Evolutionary conservation across 2,797 vertebrate species (phyloP).

Genomic region (Clarias fuscus): DNA sequence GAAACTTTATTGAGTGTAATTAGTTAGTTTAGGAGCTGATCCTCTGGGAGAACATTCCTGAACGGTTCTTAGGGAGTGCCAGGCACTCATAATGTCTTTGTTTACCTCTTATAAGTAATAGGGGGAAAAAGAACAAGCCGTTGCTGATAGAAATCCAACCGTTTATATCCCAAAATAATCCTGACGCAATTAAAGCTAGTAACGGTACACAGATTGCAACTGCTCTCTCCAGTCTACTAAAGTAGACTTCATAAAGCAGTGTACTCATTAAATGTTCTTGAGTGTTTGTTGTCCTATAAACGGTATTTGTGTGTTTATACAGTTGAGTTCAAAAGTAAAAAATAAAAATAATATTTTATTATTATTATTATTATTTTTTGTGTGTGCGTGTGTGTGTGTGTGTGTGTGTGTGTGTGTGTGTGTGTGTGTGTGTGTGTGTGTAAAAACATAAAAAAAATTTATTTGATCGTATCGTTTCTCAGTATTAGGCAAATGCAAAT

Average conservation of each 20-base stretch:
- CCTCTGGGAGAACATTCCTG: conserved; percentile 58
- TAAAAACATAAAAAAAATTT: too few species aligned
- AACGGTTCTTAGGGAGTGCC: conserved; percentile 52
- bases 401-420: too few species aligned
- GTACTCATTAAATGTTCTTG: background rate
- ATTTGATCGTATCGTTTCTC: too few species aligned
- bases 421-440: too few species aligned
- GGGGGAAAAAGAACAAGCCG: conserved; percentile 1
- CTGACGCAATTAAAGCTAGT: background rate
- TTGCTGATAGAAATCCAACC: conserved; percentile 40
- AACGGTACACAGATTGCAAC: background rate
- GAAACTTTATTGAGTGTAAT: conserved; percentile 55
- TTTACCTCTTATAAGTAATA: conserved; percentile 52
- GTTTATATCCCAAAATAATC: conserved; percentile 28
- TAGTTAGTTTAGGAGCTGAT: conserved; percentile 53
- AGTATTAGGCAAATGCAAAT: too few species aligned
- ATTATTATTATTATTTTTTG: too few species aligned
- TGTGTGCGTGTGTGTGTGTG: too few species aligned
- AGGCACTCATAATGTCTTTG: conserved; percentile 51
- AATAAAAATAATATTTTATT: too few species aligned
- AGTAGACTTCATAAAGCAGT: background rate
- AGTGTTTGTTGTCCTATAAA: background rate
- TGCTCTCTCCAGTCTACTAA: too few species aligned
- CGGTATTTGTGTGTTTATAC: background rate
- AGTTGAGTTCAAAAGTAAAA: too few species aligned